Evolutionary conservation across 2,113 vertebrate genomes (phyloP).

Genomic region (Cichladusa arquata): DNA sequence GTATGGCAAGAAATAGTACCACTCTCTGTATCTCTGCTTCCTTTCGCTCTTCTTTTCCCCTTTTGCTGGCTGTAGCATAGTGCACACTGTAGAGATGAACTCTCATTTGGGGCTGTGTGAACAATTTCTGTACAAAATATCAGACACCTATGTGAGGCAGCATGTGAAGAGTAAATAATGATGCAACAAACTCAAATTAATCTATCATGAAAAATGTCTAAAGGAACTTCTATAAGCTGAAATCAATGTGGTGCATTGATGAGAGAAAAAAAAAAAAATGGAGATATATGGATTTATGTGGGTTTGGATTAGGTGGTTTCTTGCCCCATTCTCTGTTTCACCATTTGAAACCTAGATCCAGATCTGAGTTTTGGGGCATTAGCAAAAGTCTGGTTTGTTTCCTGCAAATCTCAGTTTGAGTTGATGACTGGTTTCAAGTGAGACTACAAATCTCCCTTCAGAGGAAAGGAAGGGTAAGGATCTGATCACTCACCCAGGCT

Average conservation of each 20-base stretch:
- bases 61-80: neutral
- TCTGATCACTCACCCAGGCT: neutral
- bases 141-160: neutral
- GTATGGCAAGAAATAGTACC: neutral
- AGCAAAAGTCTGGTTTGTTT: neutral
- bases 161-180: neutral
- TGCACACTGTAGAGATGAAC: neutral
- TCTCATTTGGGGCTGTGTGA: neutral
- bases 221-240: neutral
- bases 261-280: neutral
- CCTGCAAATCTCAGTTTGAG: neutral
- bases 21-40: neutral
- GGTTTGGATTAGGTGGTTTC: neutral
- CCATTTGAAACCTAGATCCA: neutral
- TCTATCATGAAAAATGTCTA: neutral
- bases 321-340: neutral
- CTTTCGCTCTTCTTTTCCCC: neutral
- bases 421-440: neutral
- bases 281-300: neutral
- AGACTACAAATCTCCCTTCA: neutral
- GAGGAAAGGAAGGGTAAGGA: neutral
- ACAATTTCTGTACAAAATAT: neutral
- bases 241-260: neutral
- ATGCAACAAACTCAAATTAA: neutral
- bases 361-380: conserved; percentile 13